Conservation (phyloP, 2,113 vertebrate genomes). For the Apodemus speciosus region DNA sequence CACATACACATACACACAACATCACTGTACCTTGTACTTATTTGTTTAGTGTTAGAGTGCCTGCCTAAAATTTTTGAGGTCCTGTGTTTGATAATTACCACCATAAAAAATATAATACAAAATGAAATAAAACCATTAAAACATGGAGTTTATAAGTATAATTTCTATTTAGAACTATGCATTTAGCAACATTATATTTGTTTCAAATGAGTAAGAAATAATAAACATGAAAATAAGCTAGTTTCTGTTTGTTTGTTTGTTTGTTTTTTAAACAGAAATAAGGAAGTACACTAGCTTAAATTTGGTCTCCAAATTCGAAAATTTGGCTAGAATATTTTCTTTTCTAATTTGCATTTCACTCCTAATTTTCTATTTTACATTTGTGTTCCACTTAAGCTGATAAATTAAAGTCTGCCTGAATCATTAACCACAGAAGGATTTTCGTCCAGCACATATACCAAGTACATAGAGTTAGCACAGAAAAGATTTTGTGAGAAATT, state of each 20-base stretch:
- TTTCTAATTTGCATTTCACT: background rate
- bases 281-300: background rate
- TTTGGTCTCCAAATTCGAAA: conserved; percentile 1
- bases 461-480: background rate
- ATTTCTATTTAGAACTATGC: background rate
- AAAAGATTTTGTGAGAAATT: background rate
- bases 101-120: background rate
- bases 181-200: background rate
- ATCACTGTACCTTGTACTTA: background rate
- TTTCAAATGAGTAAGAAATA: background rate
- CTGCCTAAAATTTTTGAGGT: background rate
- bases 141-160: background rate
- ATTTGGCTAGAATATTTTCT: background rate
- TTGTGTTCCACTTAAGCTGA: background rate
- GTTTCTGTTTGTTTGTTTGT: background rate
- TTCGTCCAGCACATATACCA: background rate
- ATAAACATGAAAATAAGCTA: background rate
- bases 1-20: background rate
- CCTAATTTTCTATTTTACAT: background rate
- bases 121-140: background rate
- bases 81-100: background rate
- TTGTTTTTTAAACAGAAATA: background rate
- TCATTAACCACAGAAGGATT: background rate
- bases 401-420: background rate
- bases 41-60: background rate